These are phyloP conservation scores for Melanerpes formicivorus DNA, from an alignment of 2,113 vertebrate species.

Conservation along the genomic window DNA sequence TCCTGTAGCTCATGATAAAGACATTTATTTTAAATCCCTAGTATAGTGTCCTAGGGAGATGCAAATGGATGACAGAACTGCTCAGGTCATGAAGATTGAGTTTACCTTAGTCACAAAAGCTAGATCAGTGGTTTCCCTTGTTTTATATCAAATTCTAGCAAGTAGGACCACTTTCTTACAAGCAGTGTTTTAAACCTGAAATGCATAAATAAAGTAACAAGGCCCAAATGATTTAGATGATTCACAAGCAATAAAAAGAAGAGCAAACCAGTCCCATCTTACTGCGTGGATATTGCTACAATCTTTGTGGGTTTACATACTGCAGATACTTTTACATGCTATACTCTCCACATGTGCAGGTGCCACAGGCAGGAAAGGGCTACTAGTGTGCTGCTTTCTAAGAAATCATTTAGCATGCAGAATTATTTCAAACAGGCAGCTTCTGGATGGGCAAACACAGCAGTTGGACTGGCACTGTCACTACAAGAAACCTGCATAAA, in stretches of 20 bases:
- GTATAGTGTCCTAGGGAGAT: conserved; percentile 6
- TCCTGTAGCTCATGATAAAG: conserved; percentile 10
- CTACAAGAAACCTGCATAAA: background rate
- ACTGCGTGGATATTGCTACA: background rate
- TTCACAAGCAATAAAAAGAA: background rate
- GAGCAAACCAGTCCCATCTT: background rate
- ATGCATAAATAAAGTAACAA: background rate
- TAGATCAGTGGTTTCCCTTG: background rate
- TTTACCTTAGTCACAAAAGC: background rate
- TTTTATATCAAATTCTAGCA: background rate
- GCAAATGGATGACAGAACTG: background rate
- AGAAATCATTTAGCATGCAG: background rate
- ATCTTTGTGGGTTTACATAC: background rate
- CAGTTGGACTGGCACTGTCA: background rate
- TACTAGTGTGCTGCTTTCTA: background rate
- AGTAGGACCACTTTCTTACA: background rate
- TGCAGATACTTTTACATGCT: background rate
- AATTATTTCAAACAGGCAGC: background rate
- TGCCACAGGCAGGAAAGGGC: background rate
- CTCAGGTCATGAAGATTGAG: background rate
- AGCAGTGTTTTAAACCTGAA: background rate
- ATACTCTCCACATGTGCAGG: background rate
- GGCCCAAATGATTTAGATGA: background rate
- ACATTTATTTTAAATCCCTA: conserved; percentile 33
- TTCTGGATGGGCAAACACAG: background rate